Evolutionary conservation across 1,140 invertebrate species (phyloP), one percentile per base, ranked within the genome.

Genomic region (Theocolax elegans): DNA sequence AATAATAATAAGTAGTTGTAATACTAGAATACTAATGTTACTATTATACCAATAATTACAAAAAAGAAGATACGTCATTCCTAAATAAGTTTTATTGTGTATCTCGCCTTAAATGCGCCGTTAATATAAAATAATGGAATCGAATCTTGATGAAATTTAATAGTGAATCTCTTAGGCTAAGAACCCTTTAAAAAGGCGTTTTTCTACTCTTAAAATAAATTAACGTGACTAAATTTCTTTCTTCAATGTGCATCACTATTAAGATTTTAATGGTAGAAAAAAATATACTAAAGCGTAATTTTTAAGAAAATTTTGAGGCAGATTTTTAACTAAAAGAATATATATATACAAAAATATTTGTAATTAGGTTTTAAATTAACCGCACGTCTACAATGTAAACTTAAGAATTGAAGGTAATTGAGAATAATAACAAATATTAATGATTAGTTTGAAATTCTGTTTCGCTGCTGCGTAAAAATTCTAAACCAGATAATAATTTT

Each of bases 241-340:
- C 15, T 29, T 44, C 27, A 44, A 29, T 46, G 42, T 60, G 17
- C 23, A 44, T 29, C 15, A 60, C 2, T 58, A 3, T 58, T 42
- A 15, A 58, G 17, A 58, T 25, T 60, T 31, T 19, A 56, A 40
- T 12, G 8, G 12, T n/a, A n/a, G 8, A 12, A n/a, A 29, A 29
- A 53, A n/a, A 6, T n/a, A 29, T 12, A 29, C 9, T 40, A 23
- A 13, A 58, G 19, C 23, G 31, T 58, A 58, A 58, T 17, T 23
- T 40, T n/a, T 58, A 38, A 49, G 15, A 23, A 21, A 35, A 23
- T 59, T 67, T 59, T 59, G 54, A 67, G 65, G 54, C 65, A 67
- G 65, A 67, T 67, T 59, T 67, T 67, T 40, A 56, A 67, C 8
- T 40, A 51, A 29, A 13, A 23, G 44, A 44, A 25, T 7, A n/a